Conservation (phyloP, 2,797 vertebrate species). For the Carcharodon carcharias region DNA sequence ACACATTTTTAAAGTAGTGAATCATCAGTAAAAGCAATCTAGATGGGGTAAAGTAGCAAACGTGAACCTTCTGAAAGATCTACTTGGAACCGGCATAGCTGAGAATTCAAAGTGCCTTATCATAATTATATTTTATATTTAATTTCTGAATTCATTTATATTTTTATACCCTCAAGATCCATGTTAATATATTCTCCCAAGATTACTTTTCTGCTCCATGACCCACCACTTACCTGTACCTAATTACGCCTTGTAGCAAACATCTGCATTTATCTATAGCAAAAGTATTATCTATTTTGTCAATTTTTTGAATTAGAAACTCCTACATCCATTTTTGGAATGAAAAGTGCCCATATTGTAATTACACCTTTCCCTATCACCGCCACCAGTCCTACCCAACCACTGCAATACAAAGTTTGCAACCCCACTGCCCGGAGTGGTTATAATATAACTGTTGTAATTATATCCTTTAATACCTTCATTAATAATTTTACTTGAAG, state of each 20-base stretch:
- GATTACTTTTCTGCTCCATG: neutral
- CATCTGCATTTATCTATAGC: neutral
- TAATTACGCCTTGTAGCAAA: neutral
- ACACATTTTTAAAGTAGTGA: too few species aligned
- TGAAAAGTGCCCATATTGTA: neutral
- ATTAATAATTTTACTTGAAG: neutral
- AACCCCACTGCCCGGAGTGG: neutral
- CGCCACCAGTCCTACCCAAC: neutral
- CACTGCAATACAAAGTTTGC: too few species aligned
- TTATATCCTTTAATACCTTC: neutral
- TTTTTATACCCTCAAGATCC: neutral
- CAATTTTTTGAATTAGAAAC: neutral
- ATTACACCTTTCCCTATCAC: neutral
- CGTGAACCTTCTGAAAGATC: neutral
- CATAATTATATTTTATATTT: too few species aligned
- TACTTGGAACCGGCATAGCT: neutral
- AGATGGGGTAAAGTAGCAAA: too few species aligned
- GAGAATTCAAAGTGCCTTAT: neutral
- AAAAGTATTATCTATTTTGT: neutral
- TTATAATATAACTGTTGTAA: neutral
- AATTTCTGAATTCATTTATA: too few species aligned
- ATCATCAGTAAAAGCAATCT: too few species aligned
- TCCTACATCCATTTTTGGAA: neutral
- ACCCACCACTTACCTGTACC: neutral
- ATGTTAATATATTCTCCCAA: neutral